phyloP scores from a whole-genome alignment of 2,888 invertebrate species.

The Limnephilus auricula region DNA sequence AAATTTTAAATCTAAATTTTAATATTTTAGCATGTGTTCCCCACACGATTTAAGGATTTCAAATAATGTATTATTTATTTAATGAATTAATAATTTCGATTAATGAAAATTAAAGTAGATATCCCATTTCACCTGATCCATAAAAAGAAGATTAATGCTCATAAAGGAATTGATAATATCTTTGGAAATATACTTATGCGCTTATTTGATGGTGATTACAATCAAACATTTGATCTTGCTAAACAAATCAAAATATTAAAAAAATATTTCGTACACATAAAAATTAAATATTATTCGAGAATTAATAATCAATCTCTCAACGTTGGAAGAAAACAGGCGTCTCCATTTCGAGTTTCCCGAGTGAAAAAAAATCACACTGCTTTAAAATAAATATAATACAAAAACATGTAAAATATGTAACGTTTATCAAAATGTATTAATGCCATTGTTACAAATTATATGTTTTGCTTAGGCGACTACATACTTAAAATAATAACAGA shows the following conservation, averaged over 20 bases:
- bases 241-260: not conserved
- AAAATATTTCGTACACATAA: not conserved
- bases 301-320: not conserved
- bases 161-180: conserved; percentile 11
- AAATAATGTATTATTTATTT: not conserved
- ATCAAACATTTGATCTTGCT: not conserved
- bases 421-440: conserved; percentile 27
- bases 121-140: not conserved
- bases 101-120: not conserved
- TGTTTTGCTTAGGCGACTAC: not conserved
- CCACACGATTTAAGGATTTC: not conserved
- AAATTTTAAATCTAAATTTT: not conserved
- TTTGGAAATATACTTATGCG: conserved; percentile 10
- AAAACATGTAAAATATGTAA: not conserved
- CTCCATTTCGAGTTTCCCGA: not conserved
- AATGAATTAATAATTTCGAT: not conserved
- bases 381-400: conserved; percentile 11
- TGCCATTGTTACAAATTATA: conserved; percentile 14
- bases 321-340: not conserved
- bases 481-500: conserved; percentile 26
- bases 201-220: not conserved
- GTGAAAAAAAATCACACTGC: not conserved
- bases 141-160: conserved; percentile 12
- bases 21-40: not conserved
- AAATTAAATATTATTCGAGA: not conserved